These are phyloP conservation scores for Craterocephalus amniculus DNA, from an alignment of 2,797 vertebrate species.

Conservation along the genomic window DNA sequence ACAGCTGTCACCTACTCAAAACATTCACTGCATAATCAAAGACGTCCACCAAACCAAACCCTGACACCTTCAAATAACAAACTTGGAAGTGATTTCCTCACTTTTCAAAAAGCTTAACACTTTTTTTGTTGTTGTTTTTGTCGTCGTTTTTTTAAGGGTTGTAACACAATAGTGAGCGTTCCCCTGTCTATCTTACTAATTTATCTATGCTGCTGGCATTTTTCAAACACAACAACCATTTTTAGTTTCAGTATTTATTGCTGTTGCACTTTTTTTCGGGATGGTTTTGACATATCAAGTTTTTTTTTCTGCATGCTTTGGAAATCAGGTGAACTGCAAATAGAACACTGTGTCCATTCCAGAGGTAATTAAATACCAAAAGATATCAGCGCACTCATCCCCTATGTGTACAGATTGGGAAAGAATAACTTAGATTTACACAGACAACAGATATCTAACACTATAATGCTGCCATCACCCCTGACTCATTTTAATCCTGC, in stretches of 20 bases:
- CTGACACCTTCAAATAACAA: not conserved
- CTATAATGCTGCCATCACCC: constrained; percentile 1
- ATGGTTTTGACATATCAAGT: not conserved
- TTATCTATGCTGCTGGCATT: not conserved
- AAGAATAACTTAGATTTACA: constrained; percentile 26
- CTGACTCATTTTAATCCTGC: constrained; percentile 41
- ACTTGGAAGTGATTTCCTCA: too few species aligned
- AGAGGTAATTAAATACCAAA: constrained; percentile 5
- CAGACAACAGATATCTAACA: constrained; percentile 27
- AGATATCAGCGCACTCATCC: constrained; percentile 1
- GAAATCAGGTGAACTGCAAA: constrained; percentile 2
- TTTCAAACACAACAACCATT: too few species aligned
- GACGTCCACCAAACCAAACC: not conserved
- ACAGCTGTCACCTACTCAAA: not conserved
- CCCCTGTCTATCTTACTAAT: not conserved
- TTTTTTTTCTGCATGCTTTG: not conserved
- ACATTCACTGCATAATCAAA: not conserved
- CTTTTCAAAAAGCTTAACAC: not conserved
- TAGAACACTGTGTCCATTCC: constrained; percentile 15
- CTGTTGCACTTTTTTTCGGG: not conserved
- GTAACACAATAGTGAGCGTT: not conserved
- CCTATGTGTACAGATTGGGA: constrained; percentile 17
- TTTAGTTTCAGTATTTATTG: not conserved
- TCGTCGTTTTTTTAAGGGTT: not conserved
- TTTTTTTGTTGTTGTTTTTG: too few species aligned